Evolutionary conservation across 30 jellyfish, hydroid and myxozoan genomes (phyloP).

Genomic region (Morbakka virulenta): DNA sequence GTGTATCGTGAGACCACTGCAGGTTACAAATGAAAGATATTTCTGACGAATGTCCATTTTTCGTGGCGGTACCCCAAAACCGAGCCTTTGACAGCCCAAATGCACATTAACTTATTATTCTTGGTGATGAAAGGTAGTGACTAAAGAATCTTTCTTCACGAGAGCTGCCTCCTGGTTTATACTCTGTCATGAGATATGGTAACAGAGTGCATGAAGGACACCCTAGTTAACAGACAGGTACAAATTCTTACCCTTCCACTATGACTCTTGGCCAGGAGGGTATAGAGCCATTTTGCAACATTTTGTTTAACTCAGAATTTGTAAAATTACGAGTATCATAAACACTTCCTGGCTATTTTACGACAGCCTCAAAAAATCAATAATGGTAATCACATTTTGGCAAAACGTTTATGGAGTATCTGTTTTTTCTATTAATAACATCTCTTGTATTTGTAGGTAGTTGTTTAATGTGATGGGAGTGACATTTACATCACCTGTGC

Average conservation of each 20-base stretch:
- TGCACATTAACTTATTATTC: conserved; percentile 67
- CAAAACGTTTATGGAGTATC: conserved; percentile 8
- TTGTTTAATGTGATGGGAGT: conserved; percentile 27
- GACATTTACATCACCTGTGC: conserved; percentile 43
- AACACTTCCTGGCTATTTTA: conserved; percentile 43
- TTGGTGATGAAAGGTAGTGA: conserved; percentile 59
- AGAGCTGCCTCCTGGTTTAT: conserved; percentile 21
- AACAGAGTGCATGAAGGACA: conserved; percentile 61
- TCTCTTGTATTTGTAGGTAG: conserved; percentile 18
- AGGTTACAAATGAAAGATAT: conserved; percentile 32
- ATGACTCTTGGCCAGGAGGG: conserved; percentile 38
- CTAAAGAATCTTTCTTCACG: no score
- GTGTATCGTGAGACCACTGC: conserved; percentile 53
- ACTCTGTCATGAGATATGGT: conserved; percentile 68
- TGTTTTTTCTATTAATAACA: not conserved
- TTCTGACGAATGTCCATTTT: conserved; percentile 44
- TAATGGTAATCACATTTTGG: conserved; percentile 12
- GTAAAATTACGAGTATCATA: conserved; percentile 43
- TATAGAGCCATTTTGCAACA: conserved; percentile 1
- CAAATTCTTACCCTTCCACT: conserved; percentile 48
- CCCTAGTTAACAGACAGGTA: conserved; percentile 56
- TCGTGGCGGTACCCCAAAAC: conserved; percentile 30
- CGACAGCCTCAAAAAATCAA: conserved; percentile 38
- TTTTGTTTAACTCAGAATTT: conserved; percentile 10
- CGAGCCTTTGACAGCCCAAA: conserved; percentile 66